Conservation (phyloP, 2,113 vertebrate genomes). For the Microcebus jonahi region DNA sequence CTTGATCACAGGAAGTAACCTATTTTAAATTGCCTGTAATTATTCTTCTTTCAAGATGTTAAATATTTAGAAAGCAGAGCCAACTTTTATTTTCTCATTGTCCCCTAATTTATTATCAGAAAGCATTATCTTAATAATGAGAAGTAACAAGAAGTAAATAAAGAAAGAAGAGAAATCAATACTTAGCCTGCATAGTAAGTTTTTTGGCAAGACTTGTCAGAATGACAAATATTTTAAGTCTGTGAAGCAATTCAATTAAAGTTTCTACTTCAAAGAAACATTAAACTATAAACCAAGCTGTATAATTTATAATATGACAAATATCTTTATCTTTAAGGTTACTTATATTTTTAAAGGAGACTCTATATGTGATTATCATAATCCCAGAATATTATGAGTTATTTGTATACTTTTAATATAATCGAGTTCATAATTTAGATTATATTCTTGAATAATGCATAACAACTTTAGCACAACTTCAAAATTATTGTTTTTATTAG, state of each 20-base stretch:
- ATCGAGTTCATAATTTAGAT: slow-evolving; percentile 39
- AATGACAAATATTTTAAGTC: slow-evolving; percentile 64
- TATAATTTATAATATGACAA: slow-evolving; percentile 61
- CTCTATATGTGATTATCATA: slow-evolving; percentile 42
- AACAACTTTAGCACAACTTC: neutral
- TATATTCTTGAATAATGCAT: slow-evolving; percentile 24
- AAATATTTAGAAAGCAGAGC: neutral
- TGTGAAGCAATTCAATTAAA: slow-evolving; percentile 66
- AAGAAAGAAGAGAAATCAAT: neutral
- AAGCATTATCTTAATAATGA: neutral
- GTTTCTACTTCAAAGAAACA: slow-evolving; percentile 72
- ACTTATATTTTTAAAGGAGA: slow-evolving; percentile 67
- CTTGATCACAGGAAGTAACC: neutral
- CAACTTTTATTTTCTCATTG: neutral
- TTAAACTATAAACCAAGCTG: slow-evolving; percentile 66
- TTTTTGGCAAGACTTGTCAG: slow-evolving; percentile 51
- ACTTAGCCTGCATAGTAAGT: slow-evolving; percentile 35
- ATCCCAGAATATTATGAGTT: slow-evolving; percentile 18
- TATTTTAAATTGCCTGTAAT: neutral
- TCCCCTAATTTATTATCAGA: slow-evolving; percentile 20
- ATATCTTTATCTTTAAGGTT: slow-evolving; percentile 66
- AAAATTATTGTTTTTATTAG: slow-evolving; percentile 7
- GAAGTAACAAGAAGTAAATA: slow-evolving; percentile 24
- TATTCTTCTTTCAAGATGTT: neutral
- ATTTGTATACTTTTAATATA: slow-evolving; percentile 38